These are phyloP conservation scores for Andricus quercusramuli DNA, from an alignment of 2,888 invertebrate genomes.

Conservation along the genomic window DNA sequence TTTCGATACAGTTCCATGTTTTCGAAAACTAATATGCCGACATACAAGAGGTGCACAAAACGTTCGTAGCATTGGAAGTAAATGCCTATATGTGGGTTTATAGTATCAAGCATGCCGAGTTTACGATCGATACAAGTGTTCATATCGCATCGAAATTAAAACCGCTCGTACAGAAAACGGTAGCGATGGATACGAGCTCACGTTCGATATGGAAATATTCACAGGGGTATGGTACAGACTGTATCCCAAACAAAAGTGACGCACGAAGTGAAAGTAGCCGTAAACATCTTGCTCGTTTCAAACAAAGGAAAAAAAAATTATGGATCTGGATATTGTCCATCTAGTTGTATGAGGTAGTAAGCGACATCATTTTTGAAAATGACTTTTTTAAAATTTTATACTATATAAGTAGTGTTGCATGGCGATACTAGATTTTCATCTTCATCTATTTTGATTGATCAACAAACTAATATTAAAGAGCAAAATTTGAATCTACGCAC, in stretches of 20 bases:
- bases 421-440: too few species aligned
- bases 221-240: not conserved
- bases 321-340: not conserved
- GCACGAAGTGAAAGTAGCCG: not conserved
- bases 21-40: constrained; percentile 29
- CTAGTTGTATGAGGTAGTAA: too few species aligned
- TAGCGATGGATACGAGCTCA: constrained; percentile 18
- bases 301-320: not conserved
- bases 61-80: constrained; percentile 22
- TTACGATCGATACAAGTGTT: constrained; percentile 61
- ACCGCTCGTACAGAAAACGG: constrained; percentile 51
- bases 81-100: constrained; percentile 58
- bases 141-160: constrained; percentile 58
- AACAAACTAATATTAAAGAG: too few species aligned
- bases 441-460: too few species aligned
- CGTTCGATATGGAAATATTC: constrained; percentile 39
- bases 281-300: not conserved
- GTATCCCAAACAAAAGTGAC: constrained; percentile 5
- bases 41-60: not conserved
- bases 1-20: constrained; percentile 12
- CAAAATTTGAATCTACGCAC: too few species aligned
- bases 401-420: too few species aligned
- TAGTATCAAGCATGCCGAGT: constrained; percentile 59
- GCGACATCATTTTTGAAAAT: too few species aligned
- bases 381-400: too few species aligned